phyloP scores from a whole-genome alignment of 2,888 invertebrate species.

The Alloscopus bannaensis region DNA sequence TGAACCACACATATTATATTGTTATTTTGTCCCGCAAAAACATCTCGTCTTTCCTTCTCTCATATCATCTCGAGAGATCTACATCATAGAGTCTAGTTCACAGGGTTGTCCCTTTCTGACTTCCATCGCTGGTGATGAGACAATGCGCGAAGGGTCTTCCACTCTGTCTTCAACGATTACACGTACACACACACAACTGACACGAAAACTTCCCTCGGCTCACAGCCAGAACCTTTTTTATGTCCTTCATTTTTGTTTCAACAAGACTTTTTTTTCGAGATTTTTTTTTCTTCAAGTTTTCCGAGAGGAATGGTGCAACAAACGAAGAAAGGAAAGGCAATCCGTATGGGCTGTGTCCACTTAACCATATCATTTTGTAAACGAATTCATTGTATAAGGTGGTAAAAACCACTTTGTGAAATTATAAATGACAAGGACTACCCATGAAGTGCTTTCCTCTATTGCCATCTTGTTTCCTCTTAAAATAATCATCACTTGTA shows the following conservation, averaged over 20 bases:
- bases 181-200: background rate
- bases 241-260: slow-evolving; percentile 61
- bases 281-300: too few species aligned
- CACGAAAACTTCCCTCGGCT: slow-evolving; percentile 26
- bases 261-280: slow-evolving; percentile 28
- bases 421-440: slow-evolving; percentile 64
- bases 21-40: slow-evolving; percentile 51
- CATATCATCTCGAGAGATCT: slow-evolving; percentile 47
- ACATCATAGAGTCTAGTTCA: slow-evolving; percentile 57
- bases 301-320: slow-evolving; percentile 32
- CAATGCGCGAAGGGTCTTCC: slow-evolving; percentile 43
- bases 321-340: slow-evolving; percentile 10
- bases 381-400: slow-evolving; percentile 58
- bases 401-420: slow-evolving; percentile 64
- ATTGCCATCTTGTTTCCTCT: slow-evolving; percentile 41
- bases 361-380: slow-evolving; percentile 47
- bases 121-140: slow-evolving; percentile 41
- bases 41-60: slow-evolving; percentile 11
- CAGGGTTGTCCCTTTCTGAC: slow-evolving; percentile 40
- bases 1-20: slow-evolving; percentile 13
- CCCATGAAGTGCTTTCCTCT: slow-evolving; percentile 58
- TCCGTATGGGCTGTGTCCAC: slow-evolving; percentile 54
- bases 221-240: slow-evolving; percentile 51
- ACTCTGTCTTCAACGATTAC: slow-evolving; percentile 22
- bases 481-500: slow-evolving; percentile 27